Percentiles rank a stretch among this genome's conserved stretches.
Evolutionary conservation across 2,888 invertebrate genomes (phyloP).

Genomic region (Caenorhabditis zanzibari): DNA sequence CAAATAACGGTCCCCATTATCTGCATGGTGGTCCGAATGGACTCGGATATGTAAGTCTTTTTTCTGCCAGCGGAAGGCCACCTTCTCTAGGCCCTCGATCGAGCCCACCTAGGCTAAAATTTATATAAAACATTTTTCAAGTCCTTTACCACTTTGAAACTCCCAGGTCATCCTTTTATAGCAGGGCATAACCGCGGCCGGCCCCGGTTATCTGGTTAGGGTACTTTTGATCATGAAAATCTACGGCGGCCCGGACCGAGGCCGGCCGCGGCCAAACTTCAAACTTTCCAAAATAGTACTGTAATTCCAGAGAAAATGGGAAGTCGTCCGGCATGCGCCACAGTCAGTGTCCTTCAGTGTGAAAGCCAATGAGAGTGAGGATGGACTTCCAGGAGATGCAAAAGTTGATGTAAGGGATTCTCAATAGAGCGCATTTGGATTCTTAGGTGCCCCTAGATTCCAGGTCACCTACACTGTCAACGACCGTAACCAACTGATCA

Average conservation of each 20-base stretch:
- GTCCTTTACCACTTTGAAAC: neutral
- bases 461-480: conserved; percentile 76
- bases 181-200: no score
- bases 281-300: no score
- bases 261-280: no score
- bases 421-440: no score
- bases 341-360: conserved; percentile 69
- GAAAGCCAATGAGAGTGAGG: conserved; percentile 41
- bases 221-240: no score
- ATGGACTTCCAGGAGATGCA: conserved; percentile 75
- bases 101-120: no score
- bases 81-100: no score
- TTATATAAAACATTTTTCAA: no score
- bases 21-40: conserved; percentile 74
- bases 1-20: conserved; percentile 67
- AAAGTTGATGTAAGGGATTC: conserved; percentile 65
- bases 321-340: conserved; percentile 64
- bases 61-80: no score
- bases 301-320: conserved; percentile 71
- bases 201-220: no score
- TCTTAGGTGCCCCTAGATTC: neutral
- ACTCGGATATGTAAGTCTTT: conserved; percentile 60
- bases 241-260: no score
- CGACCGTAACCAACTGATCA: conserved; percentile 73
- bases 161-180: neutral